Evolutionary conservation across 2,797 vertebrate species (phyloP).

Genomic region (Ficedula albicollis): DNA sequence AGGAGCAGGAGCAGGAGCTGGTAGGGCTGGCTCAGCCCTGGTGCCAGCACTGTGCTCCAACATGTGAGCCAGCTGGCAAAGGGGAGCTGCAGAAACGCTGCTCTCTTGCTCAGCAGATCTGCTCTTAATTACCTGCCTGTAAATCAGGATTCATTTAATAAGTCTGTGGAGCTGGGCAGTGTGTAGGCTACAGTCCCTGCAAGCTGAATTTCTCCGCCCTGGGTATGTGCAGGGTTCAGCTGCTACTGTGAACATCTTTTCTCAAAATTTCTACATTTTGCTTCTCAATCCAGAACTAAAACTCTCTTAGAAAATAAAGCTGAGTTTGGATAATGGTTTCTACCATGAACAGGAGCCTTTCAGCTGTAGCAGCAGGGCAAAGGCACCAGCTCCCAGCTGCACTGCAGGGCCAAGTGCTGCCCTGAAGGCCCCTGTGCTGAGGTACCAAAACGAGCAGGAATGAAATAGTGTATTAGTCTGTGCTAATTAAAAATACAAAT

Average conservation of each 20-base stretch:
- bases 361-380: background rate
- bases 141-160: conserved; percentile 44
- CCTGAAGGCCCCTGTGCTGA: background rate
- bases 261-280: background rate
- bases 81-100: background rate
- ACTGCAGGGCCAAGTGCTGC: background rate
- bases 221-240: background rate
- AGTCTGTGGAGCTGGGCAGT: background rate
- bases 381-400: background rate
- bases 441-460: background rate
- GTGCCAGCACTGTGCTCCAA: background rate
- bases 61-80: conserved; percentile 11
- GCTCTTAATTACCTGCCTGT: conserved; percentile 46
- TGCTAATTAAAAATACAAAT: background rate
- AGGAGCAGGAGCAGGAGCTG: background rate
- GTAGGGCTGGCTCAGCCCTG: background rate
- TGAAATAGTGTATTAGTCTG: background rate
- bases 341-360: background rate
- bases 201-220: background rate
- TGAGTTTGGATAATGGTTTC: background rate
- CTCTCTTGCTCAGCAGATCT: conserved; percentile 52
- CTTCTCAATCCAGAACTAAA: background rate
- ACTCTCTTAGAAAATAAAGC: background rate
- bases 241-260: background rate
- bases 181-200: background rate